Conservation (phyloP, 53 echinoderm and acorn worm genomes). For the Arbacia lixula region DNA sequence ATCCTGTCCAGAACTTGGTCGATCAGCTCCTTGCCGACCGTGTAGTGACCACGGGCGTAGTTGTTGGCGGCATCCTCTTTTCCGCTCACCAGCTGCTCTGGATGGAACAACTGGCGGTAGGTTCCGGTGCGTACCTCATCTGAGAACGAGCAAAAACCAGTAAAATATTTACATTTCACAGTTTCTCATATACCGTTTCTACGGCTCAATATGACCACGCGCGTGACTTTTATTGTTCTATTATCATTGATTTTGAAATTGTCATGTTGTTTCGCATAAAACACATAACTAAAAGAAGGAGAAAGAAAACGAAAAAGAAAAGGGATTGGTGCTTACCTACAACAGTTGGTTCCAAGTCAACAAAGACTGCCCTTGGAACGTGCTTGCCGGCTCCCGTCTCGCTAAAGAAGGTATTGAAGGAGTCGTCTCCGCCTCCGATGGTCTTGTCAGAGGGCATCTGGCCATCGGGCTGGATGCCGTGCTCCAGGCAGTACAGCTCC, state of each 20-base stretch:
- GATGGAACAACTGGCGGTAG: constrained; percentile 90
- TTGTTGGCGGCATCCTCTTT: constrained; percentile 97
- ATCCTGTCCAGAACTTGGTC: constrained; percentile 59
- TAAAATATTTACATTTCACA: too few relatives aligned
- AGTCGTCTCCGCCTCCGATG: constrained; percentile 89
- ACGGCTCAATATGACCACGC: too few relatives aligned
- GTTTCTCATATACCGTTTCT: too few relatives aligned
- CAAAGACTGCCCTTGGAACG: constrained; percentile 67
- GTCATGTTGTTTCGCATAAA: too few relatives aligned
- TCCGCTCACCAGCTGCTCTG: constrained; percentile 90
- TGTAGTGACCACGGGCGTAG: constrained; percentile 95
- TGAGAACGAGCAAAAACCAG: too few relatives aligned
- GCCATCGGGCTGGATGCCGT: constrained; percentile 94
- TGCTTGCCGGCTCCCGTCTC: constrained; percentile 81
- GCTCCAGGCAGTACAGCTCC: constrained; percentile 90
- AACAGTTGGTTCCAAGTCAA: constrained; percentile 71
- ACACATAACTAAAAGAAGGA: too few relatives aligned
- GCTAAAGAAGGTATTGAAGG: constrained; percentile 92
- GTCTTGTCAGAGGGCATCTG: constrained; percentile 92
- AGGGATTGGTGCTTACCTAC: too few relatives aligned
- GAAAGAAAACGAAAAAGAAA: too few relatives aligned
- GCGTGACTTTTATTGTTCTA: too few relatives aligned
- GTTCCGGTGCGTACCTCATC: constrained; percentile 74
- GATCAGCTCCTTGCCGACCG: constrained; percentile 83
- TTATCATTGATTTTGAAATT: too few relatives aligned